Percentiles rank a stretch among this genome's conserved stretches.
These are phyloP conservation scores for Carpatolechia fugitivella DNA, from an alignment of 2,888 invertebrate genomes.

Conservation along the genomic window DNA sequence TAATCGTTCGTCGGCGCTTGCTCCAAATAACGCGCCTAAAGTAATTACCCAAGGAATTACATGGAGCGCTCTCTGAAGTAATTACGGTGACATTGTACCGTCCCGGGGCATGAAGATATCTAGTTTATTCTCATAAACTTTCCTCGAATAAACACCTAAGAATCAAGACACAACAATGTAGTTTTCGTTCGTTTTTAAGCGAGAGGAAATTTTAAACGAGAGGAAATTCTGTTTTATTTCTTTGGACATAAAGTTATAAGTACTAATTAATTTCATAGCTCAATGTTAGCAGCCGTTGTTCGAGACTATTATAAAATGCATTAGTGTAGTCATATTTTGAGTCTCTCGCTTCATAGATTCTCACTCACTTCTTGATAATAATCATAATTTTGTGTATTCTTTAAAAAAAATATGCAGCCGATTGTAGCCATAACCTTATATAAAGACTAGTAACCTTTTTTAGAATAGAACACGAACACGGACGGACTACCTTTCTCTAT, in stretches of 20 bases:
- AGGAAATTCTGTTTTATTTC: constrained; percentile 6
- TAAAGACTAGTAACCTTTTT: too few species aligned
- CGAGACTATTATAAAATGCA: too few species aligned
- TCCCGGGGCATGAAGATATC: not conserved
- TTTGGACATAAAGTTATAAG: not conserved
- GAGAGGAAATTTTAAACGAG: not conserved
- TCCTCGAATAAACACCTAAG: not conserved
- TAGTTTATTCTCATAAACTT: constrained; percentile 5
- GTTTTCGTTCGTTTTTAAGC: constrained; percentile 1
- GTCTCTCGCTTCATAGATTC: too few species aligned
- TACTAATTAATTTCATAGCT: not conserved
- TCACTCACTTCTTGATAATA: too few species aligned
- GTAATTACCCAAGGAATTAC: constrained; percentile 8
- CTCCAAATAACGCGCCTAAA: not conserved
- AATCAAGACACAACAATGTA: not conserved
- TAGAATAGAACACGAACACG: too few species aligned
- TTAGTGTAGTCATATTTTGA: too few species aligned
- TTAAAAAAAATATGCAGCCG: too few species aligned
- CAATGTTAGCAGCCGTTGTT: not conserved
- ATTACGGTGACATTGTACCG: not conserved
- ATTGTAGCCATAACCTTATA: too few species aligned
- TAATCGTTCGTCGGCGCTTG: not conserved
- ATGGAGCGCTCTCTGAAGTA: constrained; percentile 1
- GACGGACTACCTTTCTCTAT: too few species aligned
- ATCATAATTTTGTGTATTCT: too few species aligned